Percentiles rank a stretch among this genome's conserved stretches.
These are phyloP conservation scores for Ormyrus labotus DNA, from an alignment of 2,888 invertebrate species.

Conservation along the genomic window DNA sequence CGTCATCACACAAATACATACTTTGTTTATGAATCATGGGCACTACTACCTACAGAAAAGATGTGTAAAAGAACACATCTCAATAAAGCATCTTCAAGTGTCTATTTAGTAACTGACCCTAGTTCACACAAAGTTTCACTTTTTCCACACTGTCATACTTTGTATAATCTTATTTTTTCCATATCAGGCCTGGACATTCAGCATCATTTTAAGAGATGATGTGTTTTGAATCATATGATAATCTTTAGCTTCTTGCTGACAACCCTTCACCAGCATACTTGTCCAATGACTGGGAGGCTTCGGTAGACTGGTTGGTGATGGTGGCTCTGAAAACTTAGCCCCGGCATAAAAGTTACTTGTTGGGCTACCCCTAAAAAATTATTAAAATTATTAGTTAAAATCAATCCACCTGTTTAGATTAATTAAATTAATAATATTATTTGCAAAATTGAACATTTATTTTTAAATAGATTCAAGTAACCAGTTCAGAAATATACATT, in stretches of 20 bases:
- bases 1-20: slow-evolving; percentile 29
- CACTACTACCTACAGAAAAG: slow-evolving; percentile 15
- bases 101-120: slow-evolving; percentile 40
- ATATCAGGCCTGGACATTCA: slow-evolving; percentile 73
- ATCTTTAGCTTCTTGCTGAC: slow-evolving; percentile 61
- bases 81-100: slow-evolving; percentile 23
- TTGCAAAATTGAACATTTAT: too few species aligned
- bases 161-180: not conserved
- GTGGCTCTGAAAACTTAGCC: slow-evolving; percentile 90
- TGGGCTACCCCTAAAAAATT: slow-evolving; percentile 66
- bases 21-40: slow-evolving; percentile 4
- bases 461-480: too few species aligned
- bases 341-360: slow-evolving; percentile 79
- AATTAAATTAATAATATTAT: too few species aligned
- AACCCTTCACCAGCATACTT: slow-evolving; percentile 59
- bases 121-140: slow-evolving; percentile 46
- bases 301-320: slow-evolving; percentile 86
- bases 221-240: too few species aligned
- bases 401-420: too few species aligned
- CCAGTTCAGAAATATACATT: not conserved
- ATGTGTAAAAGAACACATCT: slow-evolving; percentile 6
- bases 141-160: slow-evolving; percentile 17
- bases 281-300: slow-evolving; percentile 88
- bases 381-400: not conserved
- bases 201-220: slow-evolving; percentile 67